Conservation (phyloP, 2,888 invertebrate genomes). For the Dendrolimus houi region DNA sequence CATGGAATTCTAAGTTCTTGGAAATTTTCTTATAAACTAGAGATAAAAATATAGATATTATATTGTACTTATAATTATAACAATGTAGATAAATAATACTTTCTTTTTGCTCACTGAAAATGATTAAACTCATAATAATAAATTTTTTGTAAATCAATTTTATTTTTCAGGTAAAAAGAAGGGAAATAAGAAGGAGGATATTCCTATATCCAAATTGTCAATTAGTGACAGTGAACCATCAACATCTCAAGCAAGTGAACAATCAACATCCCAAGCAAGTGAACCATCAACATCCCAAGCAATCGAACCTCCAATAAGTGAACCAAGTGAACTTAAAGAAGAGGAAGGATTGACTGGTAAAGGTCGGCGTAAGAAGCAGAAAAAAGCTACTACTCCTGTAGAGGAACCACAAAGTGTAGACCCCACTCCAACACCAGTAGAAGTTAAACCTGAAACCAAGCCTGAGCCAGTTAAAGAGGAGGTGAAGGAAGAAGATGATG, state of each 20-base stretch:
- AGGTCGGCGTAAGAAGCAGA: not conserved
- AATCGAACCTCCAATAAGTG: constrained; percentile 11
- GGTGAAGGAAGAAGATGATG: constrained; percentile 10
- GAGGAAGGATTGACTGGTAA: not conserved
- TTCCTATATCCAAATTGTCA: constrained; percentile 1
- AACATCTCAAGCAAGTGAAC: constrained; percentile 6
- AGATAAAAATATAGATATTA: no score
- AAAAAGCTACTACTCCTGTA: not conserved
- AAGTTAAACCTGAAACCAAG: constrained; percentile 3
- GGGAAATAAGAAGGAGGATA: constrained; percentile 15
- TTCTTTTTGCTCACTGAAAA: no score
- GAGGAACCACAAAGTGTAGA: not conserved
- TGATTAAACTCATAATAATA: no score
- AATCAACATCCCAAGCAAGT: constrained; percentile 9
- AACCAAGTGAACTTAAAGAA: not conserved
- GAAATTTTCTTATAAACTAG: no score
- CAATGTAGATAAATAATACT: no score
- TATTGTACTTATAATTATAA: no score
- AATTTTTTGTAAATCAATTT: not conserved
- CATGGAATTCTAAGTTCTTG: no score
- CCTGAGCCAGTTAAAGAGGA: constrained; percentile 1
- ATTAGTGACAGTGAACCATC: constrained; percentile 2
- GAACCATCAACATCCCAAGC: not conserved
- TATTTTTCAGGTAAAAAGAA: constrained; percentile 22
- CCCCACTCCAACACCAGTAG: not conserved